phyloP scores from a whole-genome alignment of 2,888 invertebrate genomes.

The Rhyacophila evoluta region DNA sequence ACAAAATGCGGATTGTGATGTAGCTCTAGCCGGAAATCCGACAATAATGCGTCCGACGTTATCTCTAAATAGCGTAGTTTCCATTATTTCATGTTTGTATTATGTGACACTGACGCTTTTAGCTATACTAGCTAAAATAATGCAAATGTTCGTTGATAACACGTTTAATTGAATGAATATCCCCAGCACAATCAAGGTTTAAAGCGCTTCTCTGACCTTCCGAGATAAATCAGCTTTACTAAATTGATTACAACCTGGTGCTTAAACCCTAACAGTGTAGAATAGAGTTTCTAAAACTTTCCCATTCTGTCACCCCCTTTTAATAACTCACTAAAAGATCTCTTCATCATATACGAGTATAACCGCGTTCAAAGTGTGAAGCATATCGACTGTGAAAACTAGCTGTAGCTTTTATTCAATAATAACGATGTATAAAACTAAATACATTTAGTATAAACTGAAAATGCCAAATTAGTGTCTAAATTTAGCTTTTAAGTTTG shows the following conservation, averaged over 20 bases:
- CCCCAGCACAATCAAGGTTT: background rate
- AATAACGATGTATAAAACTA: no score
- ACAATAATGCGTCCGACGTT: background rate
- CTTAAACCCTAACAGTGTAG: background rate
- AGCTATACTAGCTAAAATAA: background rate
- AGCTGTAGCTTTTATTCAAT: no score
- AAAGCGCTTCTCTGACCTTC: background rate
- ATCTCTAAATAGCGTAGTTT: conserved; percentile 2
- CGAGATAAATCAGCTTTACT: background rate
- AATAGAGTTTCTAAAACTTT: no score
- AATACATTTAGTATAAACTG: no score
- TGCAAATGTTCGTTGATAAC: conserved; percentile 10
- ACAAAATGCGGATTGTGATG: no score
- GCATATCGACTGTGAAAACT: no score
- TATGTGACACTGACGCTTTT: background rate
- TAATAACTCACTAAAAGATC: no score
- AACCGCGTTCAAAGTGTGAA: no score
- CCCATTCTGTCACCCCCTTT: no score
- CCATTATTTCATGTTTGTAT: conserved; percentile 9
- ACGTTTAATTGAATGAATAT: conserved; percentile 10
- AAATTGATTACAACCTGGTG: background rate
- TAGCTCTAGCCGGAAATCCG: background rate
- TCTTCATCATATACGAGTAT: no score
- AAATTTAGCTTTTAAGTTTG: no score
- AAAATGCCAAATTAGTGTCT: no score